Evolutionary conservation across 2,113 vertebrate species (phyloP).

Genomic region (Percina caprodes): DNA sequence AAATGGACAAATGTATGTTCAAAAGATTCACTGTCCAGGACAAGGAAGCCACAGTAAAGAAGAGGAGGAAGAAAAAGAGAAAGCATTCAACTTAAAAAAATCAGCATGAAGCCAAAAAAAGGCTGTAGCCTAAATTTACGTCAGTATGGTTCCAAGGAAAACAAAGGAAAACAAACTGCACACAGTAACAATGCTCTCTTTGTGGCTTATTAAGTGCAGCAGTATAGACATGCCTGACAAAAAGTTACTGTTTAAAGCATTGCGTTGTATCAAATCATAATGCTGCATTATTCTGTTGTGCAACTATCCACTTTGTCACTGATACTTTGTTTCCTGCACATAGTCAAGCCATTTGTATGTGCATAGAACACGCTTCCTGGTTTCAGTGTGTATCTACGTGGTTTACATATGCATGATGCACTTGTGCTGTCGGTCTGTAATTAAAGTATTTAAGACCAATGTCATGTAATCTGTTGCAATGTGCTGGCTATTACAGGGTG

Average conservation of each 20-base stretch:
- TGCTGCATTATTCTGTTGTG: conserved; percentile 22
- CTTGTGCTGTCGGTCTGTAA: conserved; percentile 59
- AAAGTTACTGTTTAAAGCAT: conserved; percentile 22
- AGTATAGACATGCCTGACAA: conserved; percentile 20
- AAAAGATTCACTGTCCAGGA: not conserved
- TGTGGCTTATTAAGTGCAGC: conserved; percentile 36
- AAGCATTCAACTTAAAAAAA: not conserved
- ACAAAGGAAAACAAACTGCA: conserved; percentile 18
- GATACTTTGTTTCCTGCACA: conserved; percentile 36
- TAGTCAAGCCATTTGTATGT: not conserved
- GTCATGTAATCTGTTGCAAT: conserved; percentile 61
- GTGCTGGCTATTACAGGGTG: conserved; percentile 33
- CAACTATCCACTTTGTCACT: conserved; percentile 27
- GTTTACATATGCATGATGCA: conserved; percentile 58
- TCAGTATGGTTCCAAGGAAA: not conserved
- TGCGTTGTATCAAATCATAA: conserved; percentile 31
- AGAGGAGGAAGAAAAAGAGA: not conserved
- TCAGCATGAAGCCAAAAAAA: not conserved
- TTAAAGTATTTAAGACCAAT: conserved; percentile 50
- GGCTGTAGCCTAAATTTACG: conserved; percentile 3
- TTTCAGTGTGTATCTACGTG: conserved; percentile 34
- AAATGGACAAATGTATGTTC: not conserved
- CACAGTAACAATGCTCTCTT: conserved; percentile 38
- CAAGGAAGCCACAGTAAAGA: not conserved
- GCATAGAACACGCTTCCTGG: conserved; percentile 17